phyloP scores from a whole-genome alignment of 2,797 vertebrate species.

The Manis pentadactyla region DNA sequence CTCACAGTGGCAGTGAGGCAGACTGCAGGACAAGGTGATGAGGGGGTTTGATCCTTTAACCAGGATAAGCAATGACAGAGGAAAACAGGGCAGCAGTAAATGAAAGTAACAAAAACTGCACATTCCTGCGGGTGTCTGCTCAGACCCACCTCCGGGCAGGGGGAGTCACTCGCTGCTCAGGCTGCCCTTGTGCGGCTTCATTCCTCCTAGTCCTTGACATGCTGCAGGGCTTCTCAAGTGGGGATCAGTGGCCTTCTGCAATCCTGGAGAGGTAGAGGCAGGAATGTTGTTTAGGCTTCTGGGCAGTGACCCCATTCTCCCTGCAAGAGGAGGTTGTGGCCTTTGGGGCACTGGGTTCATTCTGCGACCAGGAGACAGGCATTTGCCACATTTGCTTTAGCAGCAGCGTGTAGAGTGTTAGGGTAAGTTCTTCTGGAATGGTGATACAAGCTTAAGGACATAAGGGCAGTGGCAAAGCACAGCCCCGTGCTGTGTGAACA shows the following conservation, averaged over 20 bases:
- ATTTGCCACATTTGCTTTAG: neutral
- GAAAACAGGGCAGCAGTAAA: neutral
- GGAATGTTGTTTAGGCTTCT: neutral
- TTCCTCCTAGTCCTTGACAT: neutral
- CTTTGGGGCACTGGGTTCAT: neutral
- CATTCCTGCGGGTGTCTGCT: neutral
- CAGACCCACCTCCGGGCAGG: neutral
- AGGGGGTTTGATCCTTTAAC: neutral
- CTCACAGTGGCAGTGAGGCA: neutral
- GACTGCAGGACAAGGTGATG: neutral
- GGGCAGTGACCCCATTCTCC: too few species aligned
- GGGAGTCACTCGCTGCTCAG: neutral
- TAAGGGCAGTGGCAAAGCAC: neutral
- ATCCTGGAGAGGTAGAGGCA: neutral
- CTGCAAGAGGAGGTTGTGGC: neutral
- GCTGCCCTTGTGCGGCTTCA: neutral
- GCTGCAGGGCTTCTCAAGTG: neutral
- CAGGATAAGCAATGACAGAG: neutral
- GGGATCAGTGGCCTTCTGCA: neutral
- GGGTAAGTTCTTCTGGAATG: neutral
- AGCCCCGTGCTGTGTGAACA: rapidly evolving
- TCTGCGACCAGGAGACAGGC: neutral
- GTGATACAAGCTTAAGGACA: neutral
- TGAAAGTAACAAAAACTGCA: neutral
- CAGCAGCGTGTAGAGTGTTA: too few species aligned